These are phyloP conservation scores for Prionace glauca DNA, from an alignment of 2,797 vertebrate genomes.

Conservation along the genomic window DNA sequence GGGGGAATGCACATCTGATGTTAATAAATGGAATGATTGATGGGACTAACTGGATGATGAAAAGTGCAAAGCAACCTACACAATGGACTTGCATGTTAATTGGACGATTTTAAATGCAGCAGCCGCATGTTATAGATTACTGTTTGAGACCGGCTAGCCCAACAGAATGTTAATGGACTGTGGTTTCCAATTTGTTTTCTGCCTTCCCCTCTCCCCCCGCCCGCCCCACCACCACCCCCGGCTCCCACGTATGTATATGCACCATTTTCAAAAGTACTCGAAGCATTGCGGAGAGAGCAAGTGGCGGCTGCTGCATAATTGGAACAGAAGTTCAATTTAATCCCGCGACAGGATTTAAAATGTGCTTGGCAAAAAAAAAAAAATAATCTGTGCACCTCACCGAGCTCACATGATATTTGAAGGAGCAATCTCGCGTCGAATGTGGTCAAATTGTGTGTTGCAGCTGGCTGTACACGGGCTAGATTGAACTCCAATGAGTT, in stretches of 20 bases:
- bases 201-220: no score
- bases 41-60: constrained; percentile 52
- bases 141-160: constrained; percentile 42
- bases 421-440: background rate
- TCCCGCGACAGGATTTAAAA: constrained; percentile 22
- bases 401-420: background rate
- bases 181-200: background rate
- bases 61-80: constrained; percentile 45
- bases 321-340: constrained; percentile 22
- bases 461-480: background rate
- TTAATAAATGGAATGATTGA: constrained; percentile 52
- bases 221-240: no score
- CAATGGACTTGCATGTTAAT: constrained; percentile 51
- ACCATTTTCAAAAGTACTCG: constrained; percentile 43
- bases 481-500: background rate
- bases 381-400: background rate
- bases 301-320: constrained; percentile 16
- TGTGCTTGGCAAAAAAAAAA: background rate
- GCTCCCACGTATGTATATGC: constrained; percentile 24
- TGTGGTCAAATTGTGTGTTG: background rate
- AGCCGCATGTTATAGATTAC: constrained; percentile 41
- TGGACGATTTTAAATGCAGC: constrained; percentile 53
- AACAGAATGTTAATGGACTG: constrained; percentile 17
- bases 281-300: background rate
- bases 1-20: constrained; percentile 49